phyloP scores from a whole-genome alignment of 2,888 invertebrate genomes.

The Epirrhoe alternata region DNA sequence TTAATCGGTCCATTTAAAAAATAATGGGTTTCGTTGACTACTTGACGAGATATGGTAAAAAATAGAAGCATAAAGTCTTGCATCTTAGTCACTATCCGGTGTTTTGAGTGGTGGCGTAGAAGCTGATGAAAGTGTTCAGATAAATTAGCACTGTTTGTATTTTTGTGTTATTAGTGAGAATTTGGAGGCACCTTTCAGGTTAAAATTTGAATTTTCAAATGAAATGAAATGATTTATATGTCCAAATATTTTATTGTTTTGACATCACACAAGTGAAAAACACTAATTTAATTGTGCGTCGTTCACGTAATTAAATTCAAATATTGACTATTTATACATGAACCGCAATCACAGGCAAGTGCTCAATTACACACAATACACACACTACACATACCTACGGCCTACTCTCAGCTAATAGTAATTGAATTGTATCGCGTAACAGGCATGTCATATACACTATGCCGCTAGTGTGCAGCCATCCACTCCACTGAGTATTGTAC shows the following conservation, averaged over 20 bases:
- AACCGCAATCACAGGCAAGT: conserved; percentile 3
- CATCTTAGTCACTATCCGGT: background rate
- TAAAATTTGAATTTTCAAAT: background rate
- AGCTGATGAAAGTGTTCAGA: background rate
- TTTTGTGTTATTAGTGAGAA: background rate
- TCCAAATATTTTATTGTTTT: background rate
- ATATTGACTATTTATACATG: conserved; percentile 7
- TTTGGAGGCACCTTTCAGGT: background rate
- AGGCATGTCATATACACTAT: background rate
- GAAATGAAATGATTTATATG: too few relatives aligned
- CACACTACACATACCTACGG: background rate
- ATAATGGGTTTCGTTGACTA: conserved; percentile 33
- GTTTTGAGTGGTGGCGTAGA: background rate
- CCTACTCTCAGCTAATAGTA: background rate
- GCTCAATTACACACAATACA: background rate
- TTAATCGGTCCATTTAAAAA: conserved; percentile 52
- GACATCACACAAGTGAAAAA: background rate
- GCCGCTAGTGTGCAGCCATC: background rate
- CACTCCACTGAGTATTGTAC: background rate
- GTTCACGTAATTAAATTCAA: conserved; percentile 10
- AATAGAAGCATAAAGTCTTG: conserved; percentile 4
- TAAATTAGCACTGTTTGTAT: background rate
- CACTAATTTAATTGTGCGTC: background rate
- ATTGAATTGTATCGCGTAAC: conserved; percentile 13
- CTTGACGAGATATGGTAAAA: conserved; percentile 14